Evolutionary conservation across 2,797 vertebrate genomes (phyloP), one percentile per base, ranked within the genome.

Genomic region (Peromyscus eremicus): DNA sequence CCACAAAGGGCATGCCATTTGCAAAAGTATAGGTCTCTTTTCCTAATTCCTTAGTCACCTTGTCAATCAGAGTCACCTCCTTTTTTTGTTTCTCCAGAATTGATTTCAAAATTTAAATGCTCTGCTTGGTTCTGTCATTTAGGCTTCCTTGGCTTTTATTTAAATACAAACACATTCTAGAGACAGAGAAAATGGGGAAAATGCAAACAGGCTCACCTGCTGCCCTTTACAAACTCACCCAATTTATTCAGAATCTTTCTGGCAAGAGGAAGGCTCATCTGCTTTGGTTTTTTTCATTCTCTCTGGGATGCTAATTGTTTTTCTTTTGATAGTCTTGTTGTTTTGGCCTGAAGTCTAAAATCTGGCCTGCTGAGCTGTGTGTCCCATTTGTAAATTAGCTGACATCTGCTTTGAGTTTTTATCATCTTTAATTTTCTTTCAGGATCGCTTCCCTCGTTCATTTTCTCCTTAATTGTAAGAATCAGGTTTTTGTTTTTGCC

Each of bases 331-430:
- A 96, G 96, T 92, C 95, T 97, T 97, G 92, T 2, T 97, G 93
- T 98, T 98, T 98, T 98, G 98, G 95, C 98, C 97, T 79, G 92
- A 55, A 40, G 34, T 46, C 96, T 89, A 46, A 95, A 81, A 96
- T 97, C 1, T 98, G 97, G 98, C 94, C 97, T 98, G 94, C 95
- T 87, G 97, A 90, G 94, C 89, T 92, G 49, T 76, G 96, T 97
- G 94, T 98, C 97, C 96, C 34, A 34, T 37, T 98, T 95, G 94
- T 94, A 97, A 98, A 96, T 96, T 98, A 97, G 97, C 92, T 97
- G 98, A 98, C 98, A 98, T 98, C 98, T 98, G 98, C 92, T 97
- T 97, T 98, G 95, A 90, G 97, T 98, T 98, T 98, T 97, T 95
- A 92, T 68, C 92, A 94, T 89, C 88, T 97, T 97, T 96, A 46